Base-by-base conservation (phyloP, 2,113 vertebrate genomes). In the Ginglymostoma cirratum region DNA sequence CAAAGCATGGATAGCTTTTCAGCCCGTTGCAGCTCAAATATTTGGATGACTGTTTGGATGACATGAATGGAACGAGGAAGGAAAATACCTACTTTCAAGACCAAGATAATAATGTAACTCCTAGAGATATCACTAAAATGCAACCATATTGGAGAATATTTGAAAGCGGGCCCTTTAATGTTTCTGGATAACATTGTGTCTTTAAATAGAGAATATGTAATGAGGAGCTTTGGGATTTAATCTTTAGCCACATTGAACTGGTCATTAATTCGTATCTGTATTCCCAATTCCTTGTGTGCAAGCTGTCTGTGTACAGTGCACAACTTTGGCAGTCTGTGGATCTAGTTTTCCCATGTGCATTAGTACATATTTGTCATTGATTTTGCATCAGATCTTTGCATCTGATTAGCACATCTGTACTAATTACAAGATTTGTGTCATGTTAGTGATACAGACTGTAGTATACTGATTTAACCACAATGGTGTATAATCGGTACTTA, bases 141-240 rank as follows among this genome's bases (percentile, higher is more conserved):
- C 19, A 83, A 83, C 2, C 5, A 14, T 30, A 55, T 55, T 55
- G 38, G 55, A 30, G 86, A 89, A 89, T 48, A 24, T 85, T 89
- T 89, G 45, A 89, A 55, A 89, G 30, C 52, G 45, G 12, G 48
- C 24, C 1, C 27, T 89, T 52, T 55, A 55, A 55, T 89, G 30
- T 55, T 55, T 89, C 48, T 30, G 24, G 24, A 89, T 89, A 48
- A 30, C 48, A 55, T 30, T 55, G 24, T 89, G 86, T 52, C 45
- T 48, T 55, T 52, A 55, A 55, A 89, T 55, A 89, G 12, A 6
- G 48, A 8, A 27, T 55, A 55, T 30, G 10, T 55, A 89, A 89
- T 89, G 86, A 89, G 86, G 85, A 52, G 48, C 86, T 45, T 89
- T 48, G 48, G 48, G 48, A 55, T 89, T 89, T 89, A 52, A 89